Conservation (phyloP, 2,888 invertebrate genomes). For the Blastobasis adustella region DNA sequence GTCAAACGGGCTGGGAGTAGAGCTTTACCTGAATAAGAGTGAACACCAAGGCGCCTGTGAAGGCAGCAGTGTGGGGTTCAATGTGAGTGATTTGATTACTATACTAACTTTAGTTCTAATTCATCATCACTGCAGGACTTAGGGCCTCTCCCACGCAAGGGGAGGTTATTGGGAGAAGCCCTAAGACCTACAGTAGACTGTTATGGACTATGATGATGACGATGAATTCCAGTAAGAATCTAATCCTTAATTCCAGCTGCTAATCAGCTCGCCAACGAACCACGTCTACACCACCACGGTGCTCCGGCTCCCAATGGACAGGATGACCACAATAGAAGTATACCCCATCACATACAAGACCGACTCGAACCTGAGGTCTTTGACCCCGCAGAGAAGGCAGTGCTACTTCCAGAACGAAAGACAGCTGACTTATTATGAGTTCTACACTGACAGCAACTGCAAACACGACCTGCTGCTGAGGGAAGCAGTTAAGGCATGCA, state of each 20-base stretch:
- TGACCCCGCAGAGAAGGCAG: constrained; percentile 48
- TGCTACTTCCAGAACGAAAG: constrained; percentile 64
- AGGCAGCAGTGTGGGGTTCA: constrained; percentile 60
- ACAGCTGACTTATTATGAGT: constrained; percentile 48
- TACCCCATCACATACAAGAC: constrained; percentile 60
- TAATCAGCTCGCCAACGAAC: constrained; percentile 59
- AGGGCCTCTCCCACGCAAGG: too few relatives aligned
- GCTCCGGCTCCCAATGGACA: constrained; percentile 58
- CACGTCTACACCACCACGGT: constrained; percentile 60
- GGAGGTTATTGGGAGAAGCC: too few relatives aligned
- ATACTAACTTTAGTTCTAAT: too few relatives aligned
- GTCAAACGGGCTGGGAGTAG: constrained; percentile 52
- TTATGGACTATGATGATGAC: too few relatives aligned
- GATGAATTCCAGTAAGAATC: too few relatives aligned
- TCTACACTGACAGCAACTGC: constrained; percentile 72
- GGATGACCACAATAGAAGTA: constrained; percentile 62
- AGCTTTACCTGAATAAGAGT: constrained; percentile 54
- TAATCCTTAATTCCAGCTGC: constrained; percentile 29
- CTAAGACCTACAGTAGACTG: too few relatives aligned
- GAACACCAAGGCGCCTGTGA: constrained; percentile 61
- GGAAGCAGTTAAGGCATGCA: constrained; percentile 55
- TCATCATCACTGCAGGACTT: too few relatives aligned
- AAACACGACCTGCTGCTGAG: constrained; percentile 66
- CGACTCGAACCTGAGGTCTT: constrained; percentile 37
- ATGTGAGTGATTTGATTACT: constrained; percentile 41